Conservation (phyloP, 2,888 invertebrate genomes). For the Napeogenes inachia region DNA sequence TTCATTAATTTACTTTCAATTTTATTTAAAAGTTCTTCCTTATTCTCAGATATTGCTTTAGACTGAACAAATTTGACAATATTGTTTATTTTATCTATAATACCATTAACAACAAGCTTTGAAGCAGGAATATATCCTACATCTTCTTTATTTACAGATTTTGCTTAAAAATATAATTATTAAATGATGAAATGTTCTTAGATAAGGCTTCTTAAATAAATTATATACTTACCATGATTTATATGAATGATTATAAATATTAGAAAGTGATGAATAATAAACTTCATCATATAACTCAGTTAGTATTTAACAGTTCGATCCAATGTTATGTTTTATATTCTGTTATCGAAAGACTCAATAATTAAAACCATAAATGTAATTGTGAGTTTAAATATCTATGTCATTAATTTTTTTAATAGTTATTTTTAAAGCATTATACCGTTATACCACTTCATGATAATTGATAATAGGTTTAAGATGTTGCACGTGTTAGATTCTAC, state of each 20-base stretch:
- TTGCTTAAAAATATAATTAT: constrained; percentile 1
- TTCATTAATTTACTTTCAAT: constrained; percentile 43
- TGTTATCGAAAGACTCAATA: background rate
- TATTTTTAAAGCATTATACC: too few relatives aligned
- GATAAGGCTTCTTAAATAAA: background rate
- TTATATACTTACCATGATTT: background rate
- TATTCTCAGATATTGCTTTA: constrained; percentile 19
- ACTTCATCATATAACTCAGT: background rate
- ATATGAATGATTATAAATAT: background rate
- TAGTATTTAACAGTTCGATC: background rate
- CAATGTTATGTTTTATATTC: background rate
- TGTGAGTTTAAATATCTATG: too few relatives aligned
- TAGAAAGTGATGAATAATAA: background rate
- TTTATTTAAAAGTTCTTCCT: constrained; percentile 24
- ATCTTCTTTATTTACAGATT: background rate
- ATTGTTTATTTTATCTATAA: constrained; percentile 25
- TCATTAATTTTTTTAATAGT: too few relatives aligned
- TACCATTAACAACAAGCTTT: constrained; percentile 15
- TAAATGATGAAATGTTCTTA: background rate
- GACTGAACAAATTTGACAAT: constrained; percentile 21
- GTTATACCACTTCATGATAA: too few relatives aligned
- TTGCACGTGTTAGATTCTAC: too few relatives aligned
- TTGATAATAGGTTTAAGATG: too few relatives aligned
- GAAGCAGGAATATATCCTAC: background rate
- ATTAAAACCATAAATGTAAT: too few relatives aligned